Base-by-base conservation (phyloP, 2,113 vertebrate genomes). In the Dunckerocampus dactyliophorus region DNA sequence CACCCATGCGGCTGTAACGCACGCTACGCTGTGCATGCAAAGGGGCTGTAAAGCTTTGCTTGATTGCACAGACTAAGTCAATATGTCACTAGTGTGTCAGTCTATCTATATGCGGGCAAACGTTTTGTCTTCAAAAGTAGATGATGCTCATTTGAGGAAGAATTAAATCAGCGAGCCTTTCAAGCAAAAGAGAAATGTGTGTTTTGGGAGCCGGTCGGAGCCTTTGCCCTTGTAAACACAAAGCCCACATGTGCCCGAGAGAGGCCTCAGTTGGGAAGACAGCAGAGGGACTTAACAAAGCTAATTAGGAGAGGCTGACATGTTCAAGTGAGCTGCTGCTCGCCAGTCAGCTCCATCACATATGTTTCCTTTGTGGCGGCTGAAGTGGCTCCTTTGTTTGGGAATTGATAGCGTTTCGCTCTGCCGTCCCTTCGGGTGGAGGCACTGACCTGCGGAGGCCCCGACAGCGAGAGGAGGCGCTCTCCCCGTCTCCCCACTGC, bases 351-450 rank as follows among this genome's bases (percentile, higher is more conserved):
- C 84, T 87, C 89, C 66, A 83, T 78, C 88, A 88, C 89, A 90
- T 91, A 90, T 91, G 91, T 89, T 90, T 84, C 87, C 88, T 88
- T 87, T 85, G 88, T 86, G 84, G 84, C 59, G 86, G 78, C 75
- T 87, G 85, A 90, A 89, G 88, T 88, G 88, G 83, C 80, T 88
- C 85, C 88, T 91, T 92, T 92, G 89, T 91, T 91, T 89, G 87
- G 83, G 88, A 91, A 91, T 92, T 91, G 88, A 90, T 91, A 87
- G 88, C 81, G 89, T 90, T 90, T 92, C 88, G 86, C 82, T 91
- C 85, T 62, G 77, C 79, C 77, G 59, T 92, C 85, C 87, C 91
- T 89, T 88, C 84, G 88, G 89, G 89, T 86, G 81, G 83, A 90
- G 70, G 85, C 82, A 82, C 82, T 90, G 90, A 89, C 89, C 91